Evolutionary conservation across 2,797 vertebrate species (phyloP).

Genomic region (Esox masquinongy): DNA sequence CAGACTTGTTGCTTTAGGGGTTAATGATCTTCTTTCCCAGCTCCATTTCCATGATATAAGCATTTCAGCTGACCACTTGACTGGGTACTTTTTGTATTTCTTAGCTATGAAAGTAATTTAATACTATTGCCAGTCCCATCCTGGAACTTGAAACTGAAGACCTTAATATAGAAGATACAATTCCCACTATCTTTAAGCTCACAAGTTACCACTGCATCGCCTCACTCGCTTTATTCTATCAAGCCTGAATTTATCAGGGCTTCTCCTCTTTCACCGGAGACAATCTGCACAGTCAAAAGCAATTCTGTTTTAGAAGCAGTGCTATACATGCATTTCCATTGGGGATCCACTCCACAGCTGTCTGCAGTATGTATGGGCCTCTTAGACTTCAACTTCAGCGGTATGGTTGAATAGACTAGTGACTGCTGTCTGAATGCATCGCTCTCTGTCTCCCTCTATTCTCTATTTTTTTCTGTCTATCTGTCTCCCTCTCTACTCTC

Average conservation of each 20-base stretch:
- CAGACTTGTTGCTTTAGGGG: not conserved
- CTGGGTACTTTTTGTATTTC: conserved; percentile 1
- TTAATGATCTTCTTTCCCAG: not conserved
- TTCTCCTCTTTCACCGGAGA: conserved; percentile 42
- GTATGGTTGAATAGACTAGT: not conserved
- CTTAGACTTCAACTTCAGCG: not conserved
- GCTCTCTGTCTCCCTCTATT: not conserved
- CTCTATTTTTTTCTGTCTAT: not conserved
- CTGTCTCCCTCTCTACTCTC: not conserved
- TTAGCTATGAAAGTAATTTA: conserved; percentile 2
- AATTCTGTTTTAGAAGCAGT: conserved; percentile 20
- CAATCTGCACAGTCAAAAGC: conserved; percentile 37
- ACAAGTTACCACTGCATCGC: conserved; percentile 22
- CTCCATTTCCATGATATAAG: not conserved
- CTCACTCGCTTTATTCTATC: conserved; percentile 22
- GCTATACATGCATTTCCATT: not conserved
- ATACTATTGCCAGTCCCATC: conserved; percentile 7
- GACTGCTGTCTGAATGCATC: not conserved
- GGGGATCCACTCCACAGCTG: conserved; percentile 17
- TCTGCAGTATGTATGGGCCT: conserved; percentile 8
- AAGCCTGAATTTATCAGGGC: conserved; percentile 38
- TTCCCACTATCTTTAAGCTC: not conserved
- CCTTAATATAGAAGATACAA: conserved; percentile 18
- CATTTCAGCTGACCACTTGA: not conserved
- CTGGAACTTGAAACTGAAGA: conserved; percentile 31